phyloP scores from a whole-genome alignment of 2,113 vertebrate species.

The Rhizomys pruinosus region DNA sequence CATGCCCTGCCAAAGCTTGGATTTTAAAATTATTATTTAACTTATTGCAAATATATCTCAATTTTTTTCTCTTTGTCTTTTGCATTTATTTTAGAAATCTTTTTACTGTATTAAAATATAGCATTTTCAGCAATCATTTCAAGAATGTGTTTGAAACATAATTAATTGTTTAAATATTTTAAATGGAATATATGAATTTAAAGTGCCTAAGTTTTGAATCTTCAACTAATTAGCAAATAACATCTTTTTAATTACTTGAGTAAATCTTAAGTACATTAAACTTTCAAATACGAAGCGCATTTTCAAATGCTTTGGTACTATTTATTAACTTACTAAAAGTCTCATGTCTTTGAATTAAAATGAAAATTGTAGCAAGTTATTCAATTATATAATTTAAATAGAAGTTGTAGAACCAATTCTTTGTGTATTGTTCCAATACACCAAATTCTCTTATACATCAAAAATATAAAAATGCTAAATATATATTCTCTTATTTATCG shows the following conservation, averaged over 20 bases:
- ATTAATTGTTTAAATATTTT: constrained; percentile 60
- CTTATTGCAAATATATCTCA: constrained; percentile 29
- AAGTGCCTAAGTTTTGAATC: constrained; percentile 43
- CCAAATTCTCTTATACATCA: neutral
- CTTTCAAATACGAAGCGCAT: constrained; percentile 28
- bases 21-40: constrained; percentile 58
- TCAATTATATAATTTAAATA: constrained; percentile 43
- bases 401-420: neutral
- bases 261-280: constrained; percentile 49
- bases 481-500: neutral
- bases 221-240: constrained; percentile 24
- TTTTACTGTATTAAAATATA: constrained; percentile 23
- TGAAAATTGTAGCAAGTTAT: constrained; percentile 7
- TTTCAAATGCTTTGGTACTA: neutral
- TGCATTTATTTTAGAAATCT: constrained; percentile 40
- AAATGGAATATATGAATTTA: constrained; percentile 51
- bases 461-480: constrained; percentile 47
- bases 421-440: neutral
- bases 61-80: constrained; percentile 23
- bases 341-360: constrained; percentile 46
- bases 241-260: constrained; percentile 42
- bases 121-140: constrained; percentile 47
- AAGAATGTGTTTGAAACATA: constrained; percentile 48
- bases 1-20: neutral
- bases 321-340: constrained; percentile 49